These are phyloP conservation scores for Helicoverpa assulta DNA, from an alignment of 2,888 invertebrate species.

Conservation along the genomic window DNA sequence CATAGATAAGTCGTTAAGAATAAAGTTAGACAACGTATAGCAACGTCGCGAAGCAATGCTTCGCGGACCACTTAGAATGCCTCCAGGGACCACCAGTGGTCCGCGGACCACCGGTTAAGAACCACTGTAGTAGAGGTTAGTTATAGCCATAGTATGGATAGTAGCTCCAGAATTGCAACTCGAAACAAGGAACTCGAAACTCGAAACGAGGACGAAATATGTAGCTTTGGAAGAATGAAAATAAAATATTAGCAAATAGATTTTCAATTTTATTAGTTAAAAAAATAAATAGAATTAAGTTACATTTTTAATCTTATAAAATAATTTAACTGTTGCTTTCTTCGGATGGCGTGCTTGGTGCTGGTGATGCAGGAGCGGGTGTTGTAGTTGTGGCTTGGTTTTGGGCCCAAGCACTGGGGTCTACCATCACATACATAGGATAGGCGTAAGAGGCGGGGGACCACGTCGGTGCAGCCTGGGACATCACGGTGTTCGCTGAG, in stretches of 20 bases:
- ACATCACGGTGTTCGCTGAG: constrained; percentile 64
- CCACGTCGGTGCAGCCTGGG: constrained; percentile 75
- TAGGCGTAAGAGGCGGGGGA: constrained; percentile 76
- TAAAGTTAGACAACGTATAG: no score
- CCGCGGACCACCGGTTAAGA: no score
- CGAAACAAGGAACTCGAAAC: background rate
- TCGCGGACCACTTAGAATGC: no score
- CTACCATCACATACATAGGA: constrained; percentile 83
- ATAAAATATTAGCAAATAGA: constrained; percentile 9
- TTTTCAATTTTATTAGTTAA: constrained; percentile 40
- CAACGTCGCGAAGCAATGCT: no score
- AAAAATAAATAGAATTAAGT: constrained; percentile 53
- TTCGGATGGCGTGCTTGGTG: constrained; percentile 50
- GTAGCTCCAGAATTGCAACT: no score
- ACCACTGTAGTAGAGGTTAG: no score
- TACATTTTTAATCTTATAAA: constrained; percentile 16
- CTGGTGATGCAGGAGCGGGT: constrained; percentile 57
- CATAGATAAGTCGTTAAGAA: no score
- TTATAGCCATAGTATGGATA: no score
- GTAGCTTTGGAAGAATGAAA: background rate
- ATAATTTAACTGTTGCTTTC: constrained; percentile 30
- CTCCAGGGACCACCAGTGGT: no score
- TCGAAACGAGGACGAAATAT: background rate
- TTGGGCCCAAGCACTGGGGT: constrained; percentile 79
- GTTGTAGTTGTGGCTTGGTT: constrained; percentile 67